These are phyloP conservation scores for Danio kyathit DNA, from an alignment of 2,797 vertebrate genomes.

Conservation along the genomic window DNA sequence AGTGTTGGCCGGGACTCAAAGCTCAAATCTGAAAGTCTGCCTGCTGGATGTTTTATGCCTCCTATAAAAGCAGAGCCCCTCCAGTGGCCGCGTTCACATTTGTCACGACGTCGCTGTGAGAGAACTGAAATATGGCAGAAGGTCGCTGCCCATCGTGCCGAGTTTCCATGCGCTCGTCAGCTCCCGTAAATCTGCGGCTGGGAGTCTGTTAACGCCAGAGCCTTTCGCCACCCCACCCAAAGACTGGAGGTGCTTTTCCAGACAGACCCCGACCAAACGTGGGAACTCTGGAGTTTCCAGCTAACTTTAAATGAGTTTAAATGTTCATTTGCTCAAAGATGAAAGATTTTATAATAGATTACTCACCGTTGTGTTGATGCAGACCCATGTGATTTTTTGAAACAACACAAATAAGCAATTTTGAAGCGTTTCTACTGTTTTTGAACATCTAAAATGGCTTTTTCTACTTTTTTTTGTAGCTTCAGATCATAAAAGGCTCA, in stretches of 20 bases:
- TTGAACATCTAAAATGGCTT: too few relatives aligned
- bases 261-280: neutral
- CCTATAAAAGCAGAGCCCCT: constrained; percentile 20
- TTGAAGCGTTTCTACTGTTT: too few relatives aligned
- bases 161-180: constrained; percentile 64
- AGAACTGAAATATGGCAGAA: constrained; percentile 55
- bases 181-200: constrained; percentile 60
- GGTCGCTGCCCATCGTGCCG: constrained; percentile 59
- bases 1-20: constrained; percentile 71
- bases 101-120: constrained; percentile 41
- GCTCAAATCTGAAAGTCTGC: constrained; percentile 30
- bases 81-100: neutral
- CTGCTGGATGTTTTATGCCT: constrained; percentile 41
- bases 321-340: neutral
- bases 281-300: neutral
- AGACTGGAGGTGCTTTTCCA: neutral
- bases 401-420: neutral
- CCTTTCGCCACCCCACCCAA: constrained; percentile 27
- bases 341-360: neutral
- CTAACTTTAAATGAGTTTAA: neutral
- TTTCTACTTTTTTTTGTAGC: too few relatives aligned
- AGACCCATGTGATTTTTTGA: neutral
- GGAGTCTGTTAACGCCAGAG: constrained; percentile 54
- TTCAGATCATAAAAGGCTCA: too few relatives aligned
- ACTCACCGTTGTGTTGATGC: neutral